phyloP scores from a whole-genome alignment of 2,888 invertebrate species.

The Ormyrus pomaceus region DNA sequence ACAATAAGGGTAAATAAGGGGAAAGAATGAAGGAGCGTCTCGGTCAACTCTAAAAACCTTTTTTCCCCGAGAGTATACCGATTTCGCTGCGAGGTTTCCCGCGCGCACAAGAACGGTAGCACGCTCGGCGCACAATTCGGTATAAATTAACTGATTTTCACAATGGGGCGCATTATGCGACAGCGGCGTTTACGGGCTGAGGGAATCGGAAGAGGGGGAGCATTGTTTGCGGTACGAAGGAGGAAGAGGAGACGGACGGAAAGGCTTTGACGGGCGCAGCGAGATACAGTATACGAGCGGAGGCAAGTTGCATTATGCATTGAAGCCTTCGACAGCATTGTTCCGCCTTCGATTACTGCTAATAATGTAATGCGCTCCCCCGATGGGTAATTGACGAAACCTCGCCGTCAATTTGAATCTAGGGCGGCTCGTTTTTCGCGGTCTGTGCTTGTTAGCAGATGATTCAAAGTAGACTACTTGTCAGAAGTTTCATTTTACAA shows the following conservation, averaged over 20 bases:
- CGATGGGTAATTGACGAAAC: constrained; percentile 31
- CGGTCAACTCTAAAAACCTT: too few relatives aligned
- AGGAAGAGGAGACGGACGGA: constrained; percentile 21
- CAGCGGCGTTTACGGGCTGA: constrained; percentile 59
- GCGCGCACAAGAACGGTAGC: neutral
- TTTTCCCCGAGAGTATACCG: too few relatives aligned
- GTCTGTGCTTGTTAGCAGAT: too few relatives aligned
- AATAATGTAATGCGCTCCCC: constrained; percentile 47
- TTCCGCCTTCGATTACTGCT: constrained; percentile 37
- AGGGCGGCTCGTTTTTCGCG: too few relatives aligned
- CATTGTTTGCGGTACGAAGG: constrained; percentile 64
- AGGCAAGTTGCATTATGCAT: constrained; percentile 61
- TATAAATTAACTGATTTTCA: constrained; percentile 66
- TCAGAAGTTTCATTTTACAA: too few relatives aligned
- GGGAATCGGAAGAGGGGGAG: constrained; percentile 54
- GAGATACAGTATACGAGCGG: neutral
- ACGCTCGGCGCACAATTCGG: constrained; percentile 58
- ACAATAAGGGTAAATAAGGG: too few relatives aligned
- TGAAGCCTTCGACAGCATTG: constrained; percentile 49
- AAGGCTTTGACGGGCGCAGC: constrained; percentile 18
- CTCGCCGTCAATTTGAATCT: too few relatives aligned
- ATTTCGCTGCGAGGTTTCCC: neutral
- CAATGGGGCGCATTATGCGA: constrained; percentile 63
- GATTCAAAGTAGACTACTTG: too few relatives aligned
- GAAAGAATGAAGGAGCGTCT: too few relatives aligned